Percentiles rank a stretch among this genome's conserved stretches.
Conservation (phyloP, 2,797 vertebrate genomes). For the Chaenodraco wilsoni region DNA sequence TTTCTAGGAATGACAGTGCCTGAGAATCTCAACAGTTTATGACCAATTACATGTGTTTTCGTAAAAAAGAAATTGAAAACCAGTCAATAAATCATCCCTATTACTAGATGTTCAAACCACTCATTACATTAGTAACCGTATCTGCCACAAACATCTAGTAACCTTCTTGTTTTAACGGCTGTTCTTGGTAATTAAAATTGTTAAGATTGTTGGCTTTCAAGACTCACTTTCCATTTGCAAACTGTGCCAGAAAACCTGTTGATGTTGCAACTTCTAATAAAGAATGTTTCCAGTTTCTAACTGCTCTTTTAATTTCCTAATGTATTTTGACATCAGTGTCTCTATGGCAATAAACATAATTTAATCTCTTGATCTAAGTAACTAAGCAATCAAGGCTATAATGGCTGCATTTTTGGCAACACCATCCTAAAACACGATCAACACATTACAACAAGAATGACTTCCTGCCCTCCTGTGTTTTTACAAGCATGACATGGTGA, state of each 20-base stretch:
- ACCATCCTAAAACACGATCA: neutral
- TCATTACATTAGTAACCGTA: neutral
- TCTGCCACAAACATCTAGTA: constrained; percentile 18
- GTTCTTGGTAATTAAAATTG: constrained; percentile 22
- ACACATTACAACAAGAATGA: constrained; percentile 7
- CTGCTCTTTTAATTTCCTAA: constrained; percentile 14
- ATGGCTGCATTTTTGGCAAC: neutral
- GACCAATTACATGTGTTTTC: neutral
- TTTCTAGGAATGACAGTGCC: neutral
- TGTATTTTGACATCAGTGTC: constrained; percentile 29
- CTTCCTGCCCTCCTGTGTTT: constrained; percentile 20
- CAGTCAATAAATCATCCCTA: neutral
- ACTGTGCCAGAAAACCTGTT: constrained; percentile 24
- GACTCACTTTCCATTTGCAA: constrained; percentile 36
- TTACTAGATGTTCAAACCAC: constrained; percentile 3
- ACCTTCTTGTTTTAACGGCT: constrained; percentile 21
- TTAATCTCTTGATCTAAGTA: constrained; percentile 1
- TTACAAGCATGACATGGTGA: constrained; percentile 15
- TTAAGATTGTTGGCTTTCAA: constrained; percentile 31
- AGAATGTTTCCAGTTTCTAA: constrained; percentile 23
- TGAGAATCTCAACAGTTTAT: neutral
- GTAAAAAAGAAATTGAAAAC: neutral
- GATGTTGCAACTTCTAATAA: constrained; percentile 44
- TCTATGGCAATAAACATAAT: constrained; percentile 4
- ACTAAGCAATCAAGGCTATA: neutral